Conservation (phyloP, 2,797 vertebrate genomes). For the Podarcis lilfordi region DNA sequence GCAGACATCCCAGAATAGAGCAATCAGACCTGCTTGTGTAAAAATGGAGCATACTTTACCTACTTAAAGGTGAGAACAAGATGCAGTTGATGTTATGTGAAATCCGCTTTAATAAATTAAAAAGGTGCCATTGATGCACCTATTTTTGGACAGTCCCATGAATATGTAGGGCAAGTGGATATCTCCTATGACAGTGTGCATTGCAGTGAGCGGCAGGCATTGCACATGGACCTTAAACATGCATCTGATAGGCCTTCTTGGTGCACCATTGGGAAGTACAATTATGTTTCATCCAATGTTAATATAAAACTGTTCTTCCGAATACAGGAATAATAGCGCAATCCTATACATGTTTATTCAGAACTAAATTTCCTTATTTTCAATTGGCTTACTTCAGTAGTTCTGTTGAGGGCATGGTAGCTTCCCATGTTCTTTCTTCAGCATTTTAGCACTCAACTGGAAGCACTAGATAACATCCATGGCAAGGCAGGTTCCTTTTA, state of each 20-base stretch:
- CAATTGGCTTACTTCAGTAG: neutral
- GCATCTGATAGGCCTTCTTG: neutral
- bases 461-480: neutral
- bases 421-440: neutral
- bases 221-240: neutral
- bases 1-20: too few relatives aligned
- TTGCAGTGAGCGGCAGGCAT: neutral
- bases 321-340: neutral
- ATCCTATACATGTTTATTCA: too few relatives aligned
- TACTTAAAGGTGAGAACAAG: neutral
- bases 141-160: neutral
- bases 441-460: neutral
- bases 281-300: slow-evolving; percentile 1
- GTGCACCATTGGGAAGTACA: slow-evolving; percentile 27
- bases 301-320: neutral
- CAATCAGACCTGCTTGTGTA: neutral
- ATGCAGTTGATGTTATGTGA: neutral
- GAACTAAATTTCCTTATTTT: neutral
- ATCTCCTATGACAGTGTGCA: neutral
- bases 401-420: neutral
- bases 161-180: neutral
- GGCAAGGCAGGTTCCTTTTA: neutral
- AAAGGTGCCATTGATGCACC: neutral
- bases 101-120: neutral
- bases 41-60: neutral